Evolutionary conservation across 2,797 vertebrate species (phyloP).

Genomic region (Cetoscarus ocellatus): DNA sequence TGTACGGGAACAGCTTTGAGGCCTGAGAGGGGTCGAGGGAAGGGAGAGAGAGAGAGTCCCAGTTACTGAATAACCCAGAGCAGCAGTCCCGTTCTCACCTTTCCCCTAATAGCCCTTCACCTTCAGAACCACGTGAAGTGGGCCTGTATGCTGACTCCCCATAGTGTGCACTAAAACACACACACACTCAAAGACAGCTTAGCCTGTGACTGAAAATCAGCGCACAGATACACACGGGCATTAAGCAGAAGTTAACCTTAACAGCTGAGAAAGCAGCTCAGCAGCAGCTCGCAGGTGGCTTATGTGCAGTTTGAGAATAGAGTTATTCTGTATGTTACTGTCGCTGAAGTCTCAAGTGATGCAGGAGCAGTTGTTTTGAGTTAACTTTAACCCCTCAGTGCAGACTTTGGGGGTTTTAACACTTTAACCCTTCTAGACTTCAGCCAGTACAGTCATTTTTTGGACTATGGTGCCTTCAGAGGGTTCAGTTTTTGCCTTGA

Average conservation of each 20-base stretch:
- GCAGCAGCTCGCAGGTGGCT: constrained; percentile 8
- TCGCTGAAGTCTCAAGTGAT: too few relatives aligned
- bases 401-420: too few relatives aligned
- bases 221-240: constrained; percentile 25
- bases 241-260: constrained; percentile 34
- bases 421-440: too few relatives aligned
- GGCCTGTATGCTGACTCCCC: constrained; percentile 76
- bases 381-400: too few relatives aligned
- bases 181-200: constrained; percentile 49
- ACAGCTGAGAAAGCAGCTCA: constrained; percentile 18
- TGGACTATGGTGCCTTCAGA: too few relatives aligned
- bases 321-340: too few relatives aligned
- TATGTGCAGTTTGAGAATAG: background rate
- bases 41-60: constrained; percentile 58
- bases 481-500: too few relatives aligned
- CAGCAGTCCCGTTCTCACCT: constrained; percentile 82
- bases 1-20: constrained; percentile 54
- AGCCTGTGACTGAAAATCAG: constrained; percentile 43
- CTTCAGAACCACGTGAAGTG: constrained; percentile 81
- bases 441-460: too few relatives aligned
- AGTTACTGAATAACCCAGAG: constrained; percentile 85
- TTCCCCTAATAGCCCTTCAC: constrained; percentile 87
- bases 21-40: constrained; percentile 43
- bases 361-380: too few relatives aligned
- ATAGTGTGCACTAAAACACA: constrained; percentile 62